phyloP scores from a whole-genome alignment of 2,797 vertebrate genomes.

The Crocidura indochinensis region DNA sequence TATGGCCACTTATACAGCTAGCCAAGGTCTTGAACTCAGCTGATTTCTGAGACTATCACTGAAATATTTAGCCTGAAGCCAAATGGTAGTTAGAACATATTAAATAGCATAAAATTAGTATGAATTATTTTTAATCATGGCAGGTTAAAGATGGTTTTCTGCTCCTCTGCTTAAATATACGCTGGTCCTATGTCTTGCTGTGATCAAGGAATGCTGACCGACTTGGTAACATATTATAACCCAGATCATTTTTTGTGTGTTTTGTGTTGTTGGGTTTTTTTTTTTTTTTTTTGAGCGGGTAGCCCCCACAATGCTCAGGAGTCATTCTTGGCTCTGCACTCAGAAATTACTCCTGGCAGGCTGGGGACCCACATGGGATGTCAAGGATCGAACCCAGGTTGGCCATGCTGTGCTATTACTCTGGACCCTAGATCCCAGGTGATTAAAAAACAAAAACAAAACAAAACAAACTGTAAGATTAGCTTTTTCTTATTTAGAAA shows the following conservation, averaged over 20 bases:
- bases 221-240: too few relatives aligned
- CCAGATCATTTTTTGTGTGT: too few relatives aligned
- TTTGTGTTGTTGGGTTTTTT: too few relatives aligned
- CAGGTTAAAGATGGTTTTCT: not conserved
- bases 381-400: too few relatives aligned
- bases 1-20: slow-evolving; percentile 52
- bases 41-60: slow-evolving; percentile 38
- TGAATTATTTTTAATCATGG: not conserved
- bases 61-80: not conserved
- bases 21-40: slow-evolving; percentile 57
- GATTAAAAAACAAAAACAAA: not conserved
- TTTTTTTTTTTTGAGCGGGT: too few relatives aligned
- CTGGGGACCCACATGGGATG: too few relatives aligned
- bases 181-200: not conserved
- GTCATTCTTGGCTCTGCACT: too few relatives aligned
- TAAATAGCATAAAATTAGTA: slow-evolving; percentile 29
- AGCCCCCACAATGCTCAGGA: too few relatives aligned
- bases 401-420: too few relatives aligned
- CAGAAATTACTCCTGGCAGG: too few relatives aligned
- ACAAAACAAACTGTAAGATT: not conserved
- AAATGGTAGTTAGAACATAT: not conserved
- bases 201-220: not conserved
- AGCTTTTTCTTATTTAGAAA: slow-evolving; percentile 1
- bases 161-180: not conserved
- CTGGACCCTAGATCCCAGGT: not conserved